Evolutionary conservation across 2,888 invertebrate species (phyloP).

Genomic region (Lycophotia porphyrea): DNA sequence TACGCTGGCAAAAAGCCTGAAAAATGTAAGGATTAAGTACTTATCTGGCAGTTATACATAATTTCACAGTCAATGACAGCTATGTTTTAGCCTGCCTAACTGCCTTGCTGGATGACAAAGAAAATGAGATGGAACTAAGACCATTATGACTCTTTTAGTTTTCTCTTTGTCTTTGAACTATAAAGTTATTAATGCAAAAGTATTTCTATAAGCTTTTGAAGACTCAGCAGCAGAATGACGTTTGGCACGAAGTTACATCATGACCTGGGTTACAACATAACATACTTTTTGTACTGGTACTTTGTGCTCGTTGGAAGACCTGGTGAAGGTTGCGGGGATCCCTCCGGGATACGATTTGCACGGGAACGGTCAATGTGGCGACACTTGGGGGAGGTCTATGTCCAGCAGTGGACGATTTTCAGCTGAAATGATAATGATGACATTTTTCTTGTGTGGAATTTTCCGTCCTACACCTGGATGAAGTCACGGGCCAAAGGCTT

Average conservation of each 20-base stretch:
- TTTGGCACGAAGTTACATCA: too few species aligned
- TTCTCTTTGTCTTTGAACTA: neutral
- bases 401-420: too few species aligned
- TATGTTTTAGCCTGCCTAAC: slow-evolving; percentile 8
- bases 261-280: neutral
- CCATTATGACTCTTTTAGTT: neutral
- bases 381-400: too few species aligned
- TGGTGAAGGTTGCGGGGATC: too few species aligned
- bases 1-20: neutral
- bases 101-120: slow-evolving; percentile 17
- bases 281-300: neutral
- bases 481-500: too few species aligned
- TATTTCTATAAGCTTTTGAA: neutral
- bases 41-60: neutral
- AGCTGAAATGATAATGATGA: too few species aligned
- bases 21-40: slow-evolving; percentile 13
- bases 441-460: too few species aligned
- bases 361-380: too few species aligned
- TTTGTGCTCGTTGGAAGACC: too few species aligned
- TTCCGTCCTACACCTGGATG: too few species aligned
- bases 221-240: neutral
- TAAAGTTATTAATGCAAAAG: neutral
- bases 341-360: too few species aligned
- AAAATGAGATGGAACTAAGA: slow-evolving; percentile 1
- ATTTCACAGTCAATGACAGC: neutral